These are phyloP conservation scores for Scolopax bukidnonensis DNA, from an alignment of 2,797 vertebrate species.

Conservation along the genomic window DNA sequence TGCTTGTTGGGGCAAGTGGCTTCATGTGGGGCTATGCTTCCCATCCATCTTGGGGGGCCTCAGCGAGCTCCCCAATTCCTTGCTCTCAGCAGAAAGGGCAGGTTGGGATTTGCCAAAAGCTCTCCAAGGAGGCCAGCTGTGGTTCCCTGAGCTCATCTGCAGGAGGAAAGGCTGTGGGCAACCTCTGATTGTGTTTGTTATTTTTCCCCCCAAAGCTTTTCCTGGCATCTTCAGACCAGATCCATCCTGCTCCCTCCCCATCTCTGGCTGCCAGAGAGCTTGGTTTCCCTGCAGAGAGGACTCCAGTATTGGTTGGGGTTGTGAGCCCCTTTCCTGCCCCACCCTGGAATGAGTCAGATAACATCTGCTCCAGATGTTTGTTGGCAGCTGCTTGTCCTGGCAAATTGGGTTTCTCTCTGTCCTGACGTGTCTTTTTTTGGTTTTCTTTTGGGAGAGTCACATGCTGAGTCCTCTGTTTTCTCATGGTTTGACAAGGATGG, in stretches of 20 bases:
- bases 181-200: background rate
- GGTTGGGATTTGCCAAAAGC: background rate
- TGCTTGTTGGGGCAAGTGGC: fast-evolving
- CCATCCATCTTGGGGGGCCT: fast-evolving
- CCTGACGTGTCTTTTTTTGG: background rate
- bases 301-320: background rate
- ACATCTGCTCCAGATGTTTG: constrained; percentile 36
- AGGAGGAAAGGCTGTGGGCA: background rate
- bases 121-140: background rate
- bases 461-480: background rate
- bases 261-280: background rate
- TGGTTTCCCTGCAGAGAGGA: background rate
- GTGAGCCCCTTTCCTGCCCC: constrained; percentile 55
- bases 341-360: constrained; percentile 36
- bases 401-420: background rate
- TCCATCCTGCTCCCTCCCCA: background rate
- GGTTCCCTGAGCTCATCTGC: background rate
- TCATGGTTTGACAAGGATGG: background rate
- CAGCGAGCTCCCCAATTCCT: background rate
- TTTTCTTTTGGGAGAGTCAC: background rate
- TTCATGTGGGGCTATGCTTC: background rate
- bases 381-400: constrained; percentile 20
- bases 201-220: background rate
- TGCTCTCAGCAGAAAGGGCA: background rate
- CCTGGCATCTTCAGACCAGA: background rate